Evolutionary conservation across 2,888 invertebrate genomes (phyloP), one percentile per base, ranked within the genome.

Genomic region (Onthophagus sagittarius): DNA sequence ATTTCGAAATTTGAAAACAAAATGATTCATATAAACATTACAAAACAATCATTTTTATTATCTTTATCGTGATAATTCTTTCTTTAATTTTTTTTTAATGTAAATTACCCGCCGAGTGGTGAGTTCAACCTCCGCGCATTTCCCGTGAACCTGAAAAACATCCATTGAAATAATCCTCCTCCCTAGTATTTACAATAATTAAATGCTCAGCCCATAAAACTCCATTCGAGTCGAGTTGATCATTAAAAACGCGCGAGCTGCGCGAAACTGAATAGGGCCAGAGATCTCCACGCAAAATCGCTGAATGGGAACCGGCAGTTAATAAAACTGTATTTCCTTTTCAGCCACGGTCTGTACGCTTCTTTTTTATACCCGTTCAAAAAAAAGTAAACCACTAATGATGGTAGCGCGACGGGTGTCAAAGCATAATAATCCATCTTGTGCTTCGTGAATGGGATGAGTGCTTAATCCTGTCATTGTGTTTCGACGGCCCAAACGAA

Each of bases 391-490:
- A 79, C 80, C 80, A 78, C 81, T 81, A 81, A 81, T 80, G 80
- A 81, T 80, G 77, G 78, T 76, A 76, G 76, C 80, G 74, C 77
- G 72, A 80, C 79, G 80, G 80, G 80, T 80, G 81, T 80, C 80
- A 80, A 77, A 80, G 77, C 82, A 80, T 80, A 80, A 83, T 85
- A 85, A 85, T 85, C 84, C 83, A 84, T 84, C 84, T 83, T 84
- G 80, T 80, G 80, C 79, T 80, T 79, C 31, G 79, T 84, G 80
- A 83, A 84, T 84, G 78, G 84, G 84, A 84, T 84, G 84, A 84
- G 82, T 82, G 81, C 82, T 83, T 84, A 84, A 84, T 84, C 84
- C 84, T 79, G 78, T 82, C 82, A 83, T 83, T 83, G 84, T 83
- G 77, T 75, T 76, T 64, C 39, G 72, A 74, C 73, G 75, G 63